Evolutionary conservation across 2,113 vertebrate genomes (phyloP), one percentile per base, ranked within the genome.

Genomic region (Calidris pugnax): DNA sequence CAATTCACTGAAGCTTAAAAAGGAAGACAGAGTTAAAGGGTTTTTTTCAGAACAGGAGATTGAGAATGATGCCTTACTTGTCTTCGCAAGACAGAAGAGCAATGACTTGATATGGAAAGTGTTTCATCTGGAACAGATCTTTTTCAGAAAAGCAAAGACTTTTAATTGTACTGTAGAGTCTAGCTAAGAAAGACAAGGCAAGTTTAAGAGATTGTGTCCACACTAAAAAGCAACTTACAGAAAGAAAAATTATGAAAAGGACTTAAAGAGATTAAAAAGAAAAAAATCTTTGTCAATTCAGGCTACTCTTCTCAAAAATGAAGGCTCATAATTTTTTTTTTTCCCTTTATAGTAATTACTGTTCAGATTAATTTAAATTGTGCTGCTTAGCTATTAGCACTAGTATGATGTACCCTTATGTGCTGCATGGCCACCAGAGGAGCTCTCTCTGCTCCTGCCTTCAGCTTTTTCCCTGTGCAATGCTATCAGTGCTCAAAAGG

Each of bases 141-240:
- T 91, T n/a, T 94, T 90, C 41, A 90, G 50, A 95, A 80, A 87
- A 96, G 47, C 15, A 78, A 93, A 60, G 32, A 19, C 30, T 94
- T 63, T 94, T 93, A 83, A 82, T 68, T 93, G 19, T 32, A 71
- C 41, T 81, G 7, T 37, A 41, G 7, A 85, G 10, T 81, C n/a
- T 63, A 30, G 62, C 26, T 53, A 64, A 72, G 35, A 85, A 97
- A 71, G 24, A 75, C 5, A 6, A 48, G 28, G 22, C 13, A 60
- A 85, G 4, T 85, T 93, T 90, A 87, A 91, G n/a, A 83, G 19
- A 64, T 10, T n/a, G 20, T 51, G 47, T 91, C 66, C 55, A 45
- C 28, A 77, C 19, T 41, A 33, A 50, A 77, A 89, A 57, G 16
- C 19, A 88, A 89, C 20, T 78, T 37, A 60, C 0, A 48, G 35